A percentile compares a stretch with the other conserved stretches of the same genome.
phyloP scores from a whole-genome alignment of 1,140 invertebrate species.

The Andricus grossulariae region DNA sequence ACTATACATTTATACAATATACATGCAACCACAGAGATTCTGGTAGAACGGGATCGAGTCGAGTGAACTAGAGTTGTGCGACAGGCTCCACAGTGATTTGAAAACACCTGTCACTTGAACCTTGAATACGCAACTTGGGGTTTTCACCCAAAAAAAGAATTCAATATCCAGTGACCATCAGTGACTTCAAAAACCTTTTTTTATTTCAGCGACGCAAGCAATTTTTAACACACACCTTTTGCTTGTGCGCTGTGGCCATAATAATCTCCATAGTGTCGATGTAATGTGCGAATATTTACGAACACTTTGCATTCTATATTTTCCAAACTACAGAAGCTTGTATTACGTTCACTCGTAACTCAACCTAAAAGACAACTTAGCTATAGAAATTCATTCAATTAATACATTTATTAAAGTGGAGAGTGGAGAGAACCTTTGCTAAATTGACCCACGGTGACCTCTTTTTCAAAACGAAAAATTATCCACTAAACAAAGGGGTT shows the following conservation, averaged over 20 bases:
- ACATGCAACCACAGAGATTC: neutral
- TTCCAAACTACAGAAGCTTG: neutral
- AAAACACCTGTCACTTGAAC: conserved; percentile 3
- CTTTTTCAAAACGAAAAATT: conserved; percentile 3
- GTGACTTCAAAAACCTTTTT: neutral
- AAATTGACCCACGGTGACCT: conserved; percentile 16
- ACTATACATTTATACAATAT: neutral
- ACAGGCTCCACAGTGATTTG: conserved; percentile 4
- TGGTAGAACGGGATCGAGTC: conserved; percentile 6
- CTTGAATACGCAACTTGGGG: neutral
- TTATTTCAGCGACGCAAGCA: neutral
- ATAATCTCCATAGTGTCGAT: neutral
- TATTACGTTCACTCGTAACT: no score
- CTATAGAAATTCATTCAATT: neutral
- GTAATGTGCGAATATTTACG: neutral
- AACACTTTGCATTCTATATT: neutral
- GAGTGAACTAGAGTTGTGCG: neutral
- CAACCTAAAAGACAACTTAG: neutral
- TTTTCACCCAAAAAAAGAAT: neutral
- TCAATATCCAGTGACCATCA: neutral
- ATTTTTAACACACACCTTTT: neutral
- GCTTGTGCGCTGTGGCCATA: neutral
- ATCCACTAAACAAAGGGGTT: neutral
- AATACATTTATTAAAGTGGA: neutral
- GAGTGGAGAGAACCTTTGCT: conserved; percentile 15